phyloP scores from a whole-genome alignment of 2,113 vertebrate genomes.

The Phrynocephalus versicolor region DNA sequence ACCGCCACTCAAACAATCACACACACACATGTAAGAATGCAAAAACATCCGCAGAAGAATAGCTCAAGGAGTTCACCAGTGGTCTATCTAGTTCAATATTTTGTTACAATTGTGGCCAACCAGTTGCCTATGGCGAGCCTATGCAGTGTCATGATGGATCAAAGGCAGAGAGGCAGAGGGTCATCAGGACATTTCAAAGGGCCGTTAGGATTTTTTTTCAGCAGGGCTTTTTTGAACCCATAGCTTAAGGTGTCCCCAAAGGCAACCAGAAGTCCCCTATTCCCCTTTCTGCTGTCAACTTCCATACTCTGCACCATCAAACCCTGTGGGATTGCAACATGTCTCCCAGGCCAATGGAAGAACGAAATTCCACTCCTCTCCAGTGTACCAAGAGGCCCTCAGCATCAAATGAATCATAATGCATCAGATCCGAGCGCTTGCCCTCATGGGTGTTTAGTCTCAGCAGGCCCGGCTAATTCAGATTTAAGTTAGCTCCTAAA shows the following conservation, averaged over 20 bases:
- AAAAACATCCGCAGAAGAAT: too few species aligned
- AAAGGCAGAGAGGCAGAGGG: background rate
- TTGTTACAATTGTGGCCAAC: too few species aligned
- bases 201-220: background rate
- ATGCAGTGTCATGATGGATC: background rate
- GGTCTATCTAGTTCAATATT: too few species aligned
- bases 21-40: too few species aligned
- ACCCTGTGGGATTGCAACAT: conserved; percentile 60
- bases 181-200: background rate
- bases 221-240: background rate
- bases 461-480: conserved; percentile 77
- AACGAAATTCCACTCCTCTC: conserved; percentile 51
- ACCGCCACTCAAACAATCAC: too few species aligned
- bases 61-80: too few species aligned
- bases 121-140: too few species aligned
- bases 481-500: conserved; percentile 80
- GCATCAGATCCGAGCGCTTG: conserved; percentile 67
- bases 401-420: conserved; percentile 71
- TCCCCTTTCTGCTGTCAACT: conserved; percentile 49
- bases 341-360: conserved; percentile 58
- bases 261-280: background rate
- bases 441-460: conserved; percentile 76
- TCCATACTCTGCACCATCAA: conserved; percentile 65
- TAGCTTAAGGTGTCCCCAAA: background rate
- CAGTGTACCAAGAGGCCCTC: conserved; percentile 64